A percentile compares a stretch with the other conserved stretches of the same genome.
Conservation (phyloP, 2,113 vertebrate genomes). For the Bujurquina vittata region DNA sequence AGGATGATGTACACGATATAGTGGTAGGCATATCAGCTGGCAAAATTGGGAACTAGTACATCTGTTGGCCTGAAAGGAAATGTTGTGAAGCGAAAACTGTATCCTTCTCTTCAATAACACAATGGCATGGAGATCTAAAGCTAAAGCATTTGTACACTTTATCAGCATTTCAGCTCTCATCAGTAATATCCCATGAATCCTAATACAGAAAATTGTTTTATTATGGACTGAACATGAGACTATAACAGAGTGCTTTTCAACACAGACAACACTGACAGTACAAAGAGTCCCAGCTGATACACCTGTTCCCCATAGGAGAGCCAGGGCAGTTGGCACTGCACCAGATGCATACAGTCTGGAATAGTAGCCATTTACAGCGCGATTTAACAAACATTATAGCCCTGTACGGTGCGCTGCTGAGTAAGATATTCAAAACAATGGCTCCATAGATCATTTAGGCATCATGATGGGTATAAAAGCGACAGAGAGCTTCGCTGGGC, state of each 20-base stretch:
- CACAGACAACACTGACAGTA: background rate
- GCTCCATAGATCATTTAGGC: conserved; percentile 65
- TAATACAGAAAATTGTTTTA: background rate
- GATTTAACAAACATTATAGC: conserved; percentile 71
- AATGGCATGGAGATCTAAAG: background rate
- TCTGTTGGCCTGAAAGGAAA: no score
- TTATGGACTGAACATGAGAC: background rate
- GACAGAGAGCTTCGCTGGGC: conserved; percentile 7
- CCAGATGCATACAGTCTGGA: conserved; percentile 68
- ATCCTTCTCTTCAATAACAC: no score
- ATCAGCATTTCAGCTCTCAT: background rate
- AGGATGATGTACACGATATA: no score
- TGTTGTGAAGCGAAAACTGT: no score
- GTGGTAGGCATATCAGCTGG: no score
- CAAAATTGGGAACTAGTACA: no score
- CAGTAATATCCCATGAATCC: background rate
- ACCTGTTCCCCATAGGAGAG: conserved; percentile 45
- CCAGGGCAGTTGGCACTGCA: conserved; percentile 54
- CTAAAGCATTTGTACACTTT: background rate
- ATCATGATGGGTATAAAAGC: conserved; percentile 72
- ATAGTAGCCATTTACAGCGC: conserved; percentile 71
- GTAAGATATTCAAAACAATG: conserved; percentile 70
- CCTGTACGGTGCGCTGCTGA: conserved; percentile 65
- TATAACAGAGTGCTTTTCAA: background rate
- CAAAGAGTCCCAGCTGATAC: conserved; percentile 34